Evolutionary conservation across 2,797 vertebrate genomes (phyloP).

Genomic region (Adelosebastes latens): DNA sequence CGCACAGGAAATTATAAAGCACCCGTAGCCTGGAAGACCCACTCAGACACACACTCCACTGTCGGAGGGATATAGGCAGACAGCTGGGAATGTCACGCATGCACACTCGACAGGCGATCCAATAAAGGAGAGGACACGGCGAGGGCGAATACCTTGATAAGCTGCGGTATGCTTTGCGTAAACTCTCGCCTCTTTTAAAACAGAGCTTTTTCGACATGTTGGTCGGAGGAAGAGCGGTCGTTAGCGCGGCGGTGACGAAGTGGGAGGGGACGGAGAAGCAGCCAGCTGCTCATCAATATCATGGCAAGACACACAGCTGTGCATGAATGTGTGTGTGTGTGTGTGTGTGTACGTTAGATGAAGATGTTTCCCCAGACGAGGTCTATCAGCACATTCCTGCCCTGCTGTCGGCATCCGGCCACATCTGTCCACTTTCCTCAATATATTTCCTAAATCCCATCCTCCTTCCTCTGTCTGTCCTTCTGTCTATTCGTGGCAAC

Average conservation of each 20-base stretch:
- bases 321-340: conserved; percentile 8
- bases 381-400: conserved; percentile 57
- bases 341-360: conserved; percentile 40
- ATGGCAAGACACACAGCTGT: conserved; percentile 36
- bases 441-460: conserved; percentile 42
- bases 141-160: conserved; percentile 60
- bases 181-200: conserved; percentile 44
- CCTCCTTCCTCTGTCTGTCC: conserved; percentile 14
- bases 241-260: not conserved
- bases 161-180: conserved; percentile 35
- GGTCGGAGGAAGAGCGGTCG: not conserved
- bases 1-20: conserved; percentile 41
- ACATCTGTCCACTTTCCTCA: conserved; percentile 60
- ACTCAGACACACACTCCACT: conserved; percentile 12
- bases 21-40: not conserved
- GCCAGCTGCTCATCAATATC: conserved; percentile 49
- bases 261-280: not conserved
- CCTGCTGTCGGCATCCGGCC: conserved; percentile 37
- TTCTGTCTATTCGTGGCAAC: not conserved
- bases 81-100: conserved; percentile 75
- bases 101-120: conserved; percentile 45
- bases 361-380: conserved; percentile 54
- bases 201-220: not conserved
- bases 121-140: conserved; percentile 56
- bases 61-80: conserved; percentile 48